These are phyloP conservation scores for Aporophyla lueneburgensis DNA, from an alignment of 2,888 invertebrate genomes.

Conservation along the genomic window DNA sequence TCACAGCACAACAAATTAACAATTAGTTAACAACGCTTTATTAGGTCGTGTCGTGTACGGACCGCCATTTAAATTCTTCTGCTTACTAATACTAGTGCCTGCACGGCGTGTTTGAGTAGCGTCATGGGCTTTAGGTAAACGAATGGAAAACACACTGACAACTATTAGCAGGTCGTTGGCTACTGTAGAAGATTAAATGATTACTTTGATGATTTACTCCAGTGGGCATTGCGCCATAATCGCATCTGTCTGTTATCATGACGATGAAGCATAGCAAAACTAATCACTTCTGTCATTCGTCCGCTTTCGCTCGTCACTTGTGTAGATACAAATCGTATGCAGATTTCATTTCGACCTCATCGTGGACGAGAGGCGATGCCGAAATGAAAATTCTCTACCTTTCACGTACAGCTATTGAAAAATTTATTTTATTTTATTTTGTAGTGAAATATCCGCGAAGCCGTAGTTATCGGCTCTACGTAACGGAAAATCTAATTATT, in stretches of 20 bases:
- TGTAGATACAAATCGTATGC: conserved; percentile 52
- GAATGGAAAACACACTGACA: not conserved
- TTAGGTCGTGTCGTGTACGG: not conserved
- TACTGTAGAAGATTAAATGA: not conserved
- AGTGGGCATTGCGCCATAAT: not conserved
- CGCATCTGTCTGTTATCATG: not conserved
- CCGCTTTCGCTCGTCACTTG: conserved; percentile 42
- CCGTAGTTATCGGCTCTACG: conserved; percentile 1
- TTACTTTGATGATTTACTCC: not conserved
- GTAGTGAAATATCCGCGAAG: not conserved
- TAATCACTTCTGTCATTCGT: accelerated
- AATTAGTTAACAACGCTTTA: not conserved
- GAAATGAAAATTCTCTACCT: conserved; percentile 57
- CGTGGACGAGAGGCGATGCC: conserved; percentile 46
- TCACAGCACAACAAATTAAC: too few species aligned
- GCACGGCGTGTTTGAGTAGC: not conserved
- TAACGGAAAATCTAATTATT: conserved; percentile 15
- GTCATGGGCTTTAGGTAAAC: not conserved
- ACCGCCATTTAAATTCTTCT: too few species aligned
- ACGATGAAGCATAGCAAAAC: not conserved
- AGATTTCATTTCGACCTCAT: conserved; percentile 64
- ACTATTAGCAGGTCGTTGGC: not conserved
- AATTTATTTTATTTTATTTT: conserved; percentile 44
- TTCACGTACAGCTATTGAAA: conserved; percentile 45
- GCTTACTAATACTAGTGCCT: too few species aligned